Evolutionary conservation across 2,797 vertebrate species (phyloP).

Genomic region (Poeciliopsis presidionis): DNA sequence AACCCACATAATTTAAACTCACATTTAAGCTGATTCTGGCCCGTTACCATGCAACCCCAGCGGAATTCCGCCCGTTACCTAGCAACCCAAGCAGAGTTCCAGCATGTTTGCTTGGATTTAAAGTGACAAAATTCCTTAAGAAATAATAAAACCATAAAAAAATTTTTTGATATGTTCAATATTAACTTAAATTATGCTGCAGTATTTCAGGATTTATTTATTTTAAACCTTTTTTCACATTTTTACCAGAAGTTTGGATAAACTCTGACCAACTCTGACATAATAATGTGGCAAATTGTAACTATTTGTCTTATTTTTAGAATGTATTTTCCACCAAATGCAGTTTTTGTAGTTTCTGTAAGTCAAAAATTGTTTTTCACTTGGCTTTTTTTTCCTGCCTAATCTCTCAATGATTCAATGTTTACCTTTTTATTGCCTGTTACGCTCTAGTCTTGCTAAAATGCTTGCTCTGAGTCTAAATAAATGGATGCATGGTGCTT

Average conservation of each 20-base stretch:
- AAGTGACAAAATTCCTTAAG: no score
- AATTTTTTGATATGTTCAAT: no score
- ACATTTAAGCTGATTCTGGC: no score
- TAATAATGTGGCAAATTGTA: not conserved
- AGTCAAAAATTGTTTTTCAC: not conserved
- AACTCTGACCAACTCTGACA: not conserved
- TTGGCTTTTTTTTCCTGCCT: not conserved
- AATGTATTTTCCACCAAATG: not conserved
- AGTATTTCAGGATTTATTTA: not conserved
- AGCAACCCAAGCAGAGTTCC: no score
- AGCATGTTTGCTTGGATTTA: no score
- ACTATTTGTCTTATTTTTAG: not conserved
- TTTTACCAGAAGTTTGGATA: not conserved
- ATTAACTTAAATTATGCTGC: not conserved
- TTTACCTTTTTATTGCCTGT: not conserved
- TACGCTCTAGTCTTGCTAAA: not conserved
- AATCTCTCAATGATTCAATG: not conserved
- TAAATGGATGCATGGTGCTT: conserved; percentile 52
- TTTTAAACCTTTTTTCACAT: not conserved
- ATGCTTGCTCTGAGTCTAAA: conserved; percentile 20
- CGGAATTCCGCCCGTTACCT: no score
- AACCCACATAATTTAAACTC: no score
- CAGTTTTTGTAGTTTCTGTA: not conserved
- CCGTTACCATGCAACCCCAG: no score
- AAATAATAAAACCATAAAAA: no score